These are phyloP conservation scores for Pteromalus puparum DNA, from an alignment of 1,140 invertebrate genomes.

Conservation along the genomic window DNA sequence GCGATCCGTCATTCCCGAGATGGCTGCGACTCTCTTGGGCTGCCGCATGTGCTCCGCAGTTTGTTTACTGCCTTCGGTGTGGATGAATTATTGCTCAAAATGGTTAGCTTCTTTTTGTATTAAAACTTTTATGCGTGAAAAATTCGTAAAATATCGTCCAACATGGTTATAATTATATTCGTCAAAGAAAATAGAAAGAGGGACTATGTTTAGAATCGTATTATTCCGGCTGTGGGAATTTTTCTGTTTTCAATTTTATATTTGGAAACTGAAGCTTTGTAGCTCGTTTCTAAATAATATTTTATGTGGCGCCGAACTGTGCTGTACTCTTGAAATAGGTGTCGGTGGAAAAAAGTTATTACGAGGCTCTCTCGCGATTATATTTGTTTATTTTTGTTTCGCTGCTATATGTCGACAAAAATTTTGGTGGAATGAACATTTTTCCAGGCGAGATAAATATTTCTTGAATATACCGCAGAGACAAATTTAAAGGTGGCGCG, in stretches of 20 bases:
- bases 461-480: too few relatives aligned
- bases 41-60: too few relatives aligned
- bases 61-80: neutral
- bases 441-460: too few relatives aligned
- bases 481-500: neutral
- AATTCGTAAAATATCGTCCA: too few relatives aligned
- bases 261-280: slow-evolving; percentile 2
- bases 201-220: too few relatives aligned
- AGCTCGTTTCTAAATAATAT: slow-evolving; percentile 32
- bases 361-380: neutral
- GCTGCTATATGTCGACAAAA: neutral
- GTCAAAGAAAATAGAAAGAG: too few relatives aligned
- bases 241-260: slow-evolving; percentile 9
- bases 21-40: neutral
- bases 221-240: neutral
- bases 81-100: neutral
- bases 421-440: neutral
- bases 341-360: neutral
- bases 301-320: neutral
- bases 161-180: too few relatives aligned
- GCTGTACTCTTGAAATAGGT: neutral
- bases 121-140: too few relatives aligned
- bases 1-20: neutral
- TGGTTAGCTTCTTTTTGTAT: neutral
- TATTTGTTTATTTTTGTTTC: neutral